Conservation (phyloP, 2,888 invertebrate genomes). For the Philereme vetulata region DNA sequence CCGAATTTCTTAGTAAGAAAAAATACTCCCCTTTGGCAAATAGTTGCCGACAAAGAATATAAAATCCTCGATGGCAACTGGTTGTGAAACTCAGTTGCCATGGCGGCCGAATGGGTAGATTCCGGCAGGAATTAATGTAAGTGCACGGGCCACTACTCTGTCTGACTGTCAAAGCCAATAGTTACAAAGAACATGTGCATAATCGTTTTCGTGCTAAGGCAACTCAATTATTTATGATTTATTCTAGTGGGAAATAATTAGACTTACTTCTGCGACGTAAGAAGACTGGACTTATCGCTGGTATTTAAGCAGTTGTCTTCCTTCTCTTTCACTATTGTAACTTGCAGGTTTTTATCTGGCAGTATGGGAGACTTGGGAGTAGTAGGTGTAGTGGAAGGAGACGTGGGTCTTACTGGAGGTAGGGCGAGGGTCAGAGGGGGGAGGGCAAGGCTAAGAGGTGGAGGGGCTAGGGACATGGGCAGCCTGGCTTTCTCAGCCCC, state of each 20-base stretch:
- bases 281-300: slow-evolving; percentile 75
- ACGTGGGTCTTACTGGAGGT: slow-evolving; percentile 58
- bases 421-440: slow-evolving; percentile 57
- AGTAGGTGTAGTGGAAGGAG: slow-evolving; percentile 65
- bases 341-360: slow-evolving; percentile 74
- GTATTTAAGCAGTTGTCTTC: slow-evolving; percentile 73
- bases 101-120: too few species aligned
- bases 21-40: too few species aligned
- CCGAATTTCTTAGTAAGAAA: too few species aligned
- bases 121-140: too few species aligned
- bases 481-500: slow-evolving; percentile 73
- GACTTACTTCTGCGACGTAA: slow-evolving; percentile 78
- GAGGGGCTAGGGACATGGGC: slow-evolving; percentile 54
- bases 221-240: neutral
- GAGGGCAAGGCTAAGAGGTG: slow-evolving; percentile 57
- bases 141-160: too few species aligned
- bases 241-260: neutral
- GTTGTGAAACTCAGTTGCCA: too few species aligned
- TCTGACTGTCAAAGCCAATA: too few species aligned
- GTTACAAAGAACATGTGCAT: too few species aligned
- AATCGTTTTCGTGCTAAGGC: too few species aligned
- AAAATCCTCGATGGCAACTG: too few species aligned
- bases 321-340: slow-evolving; percentile 70
- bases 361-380: slow-evolving; percentile 68
- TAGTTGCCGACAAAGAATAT: too few species aligned